A percentile compares a stretch with the other conserved stretches of the same genome.
Conservation (phyloP, 2,797 vertebrate species). For the Sebastes dallii region DNA sequence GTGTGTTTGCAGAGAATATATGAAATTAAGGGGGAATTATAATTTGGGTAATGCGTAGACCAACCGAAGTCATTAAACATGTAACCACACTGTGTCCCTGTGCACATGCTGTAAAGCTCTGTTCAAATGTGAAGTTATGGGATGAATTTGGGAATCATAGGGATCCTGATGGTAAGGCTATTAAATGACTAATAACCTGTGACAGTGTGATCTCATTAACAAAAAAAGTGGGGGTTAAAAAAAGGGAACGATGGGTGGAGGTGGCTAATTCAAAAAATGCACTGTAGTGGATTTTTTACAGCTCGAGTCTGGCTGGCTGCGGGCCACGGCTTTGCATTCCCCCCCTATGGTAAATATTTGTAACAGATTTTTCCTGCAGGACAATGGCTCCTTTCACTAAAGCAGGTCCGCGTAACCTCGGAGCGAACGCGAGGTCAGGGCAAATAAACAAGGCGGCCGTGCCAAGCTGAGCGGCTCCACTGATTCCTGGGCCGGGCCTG, state of each 20-base stretch:
- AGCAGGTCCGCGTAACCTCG: conserved; percentile 85
- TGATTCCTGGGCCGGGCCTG: conserved; percentile 83
- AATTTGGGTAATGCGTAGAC: conserved; percentile 44
- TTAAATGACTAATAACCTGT: conserved; percentile 93
- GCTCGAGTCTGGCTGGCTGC: conserved; percentile 91
- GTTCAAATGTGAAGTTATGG: conserved; percentile 73
- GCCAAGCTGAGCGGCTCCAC: conserved; percentile 90
- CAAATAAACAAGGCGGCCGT: conserved; percentile 94
- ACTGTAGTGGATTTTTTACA: conserved; percentile 91
- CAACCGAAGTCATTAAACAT: conserved; percentile 31
- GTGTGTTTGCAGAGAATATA: conserved; percentile 30
- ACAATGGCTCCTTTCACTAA: conserved; percentile 96
- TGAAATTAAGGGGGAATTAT: conserved; percentile 35
- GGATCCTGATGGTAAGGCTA: conserved; percentile 89
- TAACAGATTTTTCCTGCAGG: conserved; percentile 95
- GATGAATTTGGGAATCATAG: conserved; percentile 87
- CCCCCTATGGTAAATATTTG: conserved; percentile 97
- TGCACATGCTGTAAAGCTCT: conserved; percentile 36
- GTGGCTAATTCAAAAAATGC: conserved; percentile 85
- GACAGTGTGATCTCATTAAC: conserved; percentile 96
- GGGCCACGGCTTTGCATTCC: conserved; percentile 87
- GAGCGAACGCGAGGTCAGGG: conserved; percentile 91
- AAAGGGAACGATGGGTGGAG: conserved; percentile 83
- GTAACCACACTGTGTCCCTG: conserved; percentile 17
- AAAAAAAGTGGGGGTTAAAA: conserved; percentile 81